Percentiles rank a stretch among this genome's conserved stretches.
phyloP scores from a whole-genome alignment of 1,140 invertebrate genomes.

The Bombus haemorrhoidalis region DNA sequence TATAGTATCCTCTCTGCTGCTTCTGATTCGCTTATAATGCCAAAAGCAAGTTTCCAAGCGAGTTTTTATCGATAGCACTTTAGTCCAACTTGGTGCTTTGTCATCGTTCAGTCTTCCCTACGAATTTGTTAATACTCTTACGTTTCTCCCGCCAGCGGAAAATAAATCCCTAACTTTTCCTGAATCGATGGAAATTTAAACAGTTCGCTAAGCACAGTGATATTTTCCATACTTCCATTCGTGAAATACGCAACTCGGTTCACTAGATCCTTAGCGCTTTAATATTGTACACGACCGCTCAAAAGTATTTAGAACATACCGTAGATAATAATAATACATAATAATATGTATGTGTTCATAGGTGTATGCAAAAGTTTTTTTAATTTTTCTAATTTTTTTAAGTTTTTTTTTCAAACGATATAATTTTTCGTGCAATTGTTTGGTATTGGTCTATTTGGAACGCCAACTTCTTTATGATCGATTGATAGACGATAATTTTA shows the following conservation, averaged over 20 bases:
- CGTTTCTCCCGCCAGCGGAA: background rate
- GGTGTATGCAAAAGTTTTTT: too few species aligned
- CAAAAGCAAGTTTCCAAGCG: conserved; percentile 30
- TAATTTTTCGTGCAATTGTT: too few species aligned
- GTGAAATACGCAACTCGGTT: background rate
- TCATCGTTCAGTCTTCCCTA: conserved; percentile 21
- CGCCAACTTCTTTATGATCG: too few species aligned
- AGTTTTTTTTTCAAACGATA: too few species aligned
- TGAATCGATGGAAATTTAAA: conserved; percentile 29
- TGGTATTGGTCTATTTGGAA: too few species aligned
- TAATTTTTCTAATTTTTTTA: too few species aligned
- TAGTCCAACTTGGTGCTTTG: conserved; percentile 15
- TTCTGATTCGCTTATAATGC: conserved; percentile 52
- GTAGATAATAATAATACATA: too few species aligned
- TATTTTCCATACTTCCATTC: background rate
- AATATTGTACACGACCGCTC: too few species aligned
- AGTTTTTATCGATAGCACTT: conserved; percentile 53
- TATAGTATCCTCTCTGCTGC: conserved; percentile 49
- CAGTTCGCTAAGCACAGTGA: background rate
- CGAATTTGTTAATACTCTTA: conserved; percentile 29
- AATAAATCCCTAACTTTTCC: conserved; percentile 15
- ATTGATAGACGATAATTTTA: too few species aligned
- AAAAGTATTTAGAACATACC: too few species aligned
- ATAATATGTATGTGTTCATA: too few species aligned
- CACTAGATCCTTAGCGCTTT: too few species aligned